A percentile compares a stretch with the other conserved stretches of the same genome.
Conservation (phyloP, 2,113 vertebrate species). For the Prunella himalayana region DNA sequence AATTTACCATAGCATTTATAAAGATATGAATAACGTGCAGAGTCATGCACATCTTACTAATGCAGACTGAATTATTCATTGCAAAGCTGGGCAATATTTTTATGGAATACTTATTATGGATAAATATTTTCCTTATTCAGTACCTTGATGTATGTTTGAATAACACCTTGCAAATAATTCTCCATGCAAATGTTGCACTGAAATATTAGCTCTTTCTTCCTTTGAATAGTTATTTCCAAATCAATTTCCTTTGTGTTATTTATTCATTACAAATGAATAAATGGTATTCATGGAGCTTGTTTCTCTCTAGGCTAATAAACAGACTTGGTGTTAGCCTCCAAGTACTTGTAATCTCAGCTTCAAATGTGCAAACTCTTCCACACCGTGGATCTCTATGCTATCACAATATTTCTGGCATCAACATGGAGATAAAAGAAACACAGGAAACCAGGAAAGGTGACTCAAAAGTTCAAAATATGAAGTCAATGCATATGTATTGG, state of each 20-base stretch:
- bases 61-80: conserved; percentile 38
- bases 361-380: background rate
- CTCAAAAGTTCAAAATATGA: background rate
- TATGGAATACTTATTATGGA: conserved; percentile 5
- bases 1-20: background rate
- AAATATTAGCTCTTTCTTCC: background rate
- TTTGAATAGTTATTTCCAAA: conserved; percentile 35
- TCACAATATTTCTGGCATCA: background rate
- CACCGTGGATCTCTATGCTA: background rate
- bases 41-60: background rate
- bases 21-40: background rate
- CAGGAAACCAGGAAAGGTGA: background rate
- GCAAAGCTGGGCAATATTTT: conserved; percentile 12
- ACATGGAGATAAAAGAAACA: background rate
- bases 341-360: background rate
- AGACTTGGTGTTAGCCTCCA: background rate
- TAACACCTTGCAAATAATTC: conserved; percentile 4
- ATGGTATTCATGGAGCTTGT: background rate
- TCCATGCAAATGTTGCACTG: background rate
- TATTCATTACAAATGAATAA: background rate
- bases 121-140: conserved; percentile 29
- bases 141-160: background rate
- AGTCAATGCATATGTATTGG: background rate
- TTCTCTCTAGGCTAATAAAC: background rate
- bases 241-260: background rate